phyloP scores from a whole-genome alignment of 2,888 invertebrate species.

The Agapostemon virescens region DNA sequence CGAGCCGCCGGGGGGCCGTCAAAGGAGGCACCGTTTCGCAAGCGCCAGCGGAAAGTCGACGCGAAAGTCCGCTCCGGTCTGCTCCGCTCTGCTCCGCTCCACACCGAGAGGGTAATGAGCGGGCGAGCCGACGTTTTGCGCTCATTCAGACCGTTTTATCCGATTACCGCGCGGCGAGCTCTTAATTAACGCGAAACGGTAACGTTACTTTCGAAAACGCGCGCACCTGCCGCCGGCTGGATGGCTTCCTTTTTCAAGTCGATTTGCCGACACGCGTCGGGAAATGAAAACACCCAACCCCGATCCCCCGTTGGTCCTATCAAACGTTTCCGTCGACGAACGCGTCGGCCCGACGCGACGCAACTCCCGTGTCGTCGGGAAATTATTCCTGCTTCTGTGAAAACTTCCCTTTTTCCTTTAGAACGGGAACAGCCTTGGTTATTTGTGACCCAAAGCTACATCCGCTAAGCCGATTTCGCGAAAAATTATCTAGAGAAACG shows the following conservation, averaged over 20 bases:
- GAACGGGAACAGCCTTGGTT: not conserved
- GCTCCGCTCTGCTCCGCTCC: not conserved
- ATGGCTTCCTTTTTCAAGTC: not conserved
- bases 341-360: not conserved
- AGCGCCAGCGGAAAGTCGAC: not conserved
- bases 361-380: not conserved
- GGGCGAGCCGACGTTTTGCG: slow-evolving; percentile 12
- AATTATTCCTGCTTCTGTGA: not conserved
- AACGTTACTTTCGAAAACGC: slow-evolving; percentile 20
- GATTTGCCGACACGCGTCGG: slow-evolving; percentile 2
- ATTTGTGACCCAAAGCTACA: not conserved
- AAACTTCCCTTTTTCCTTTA: not conserved
- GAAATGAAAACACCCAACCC: not conserved
- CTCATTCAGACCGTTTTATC: slow-evolving; percentile 17
- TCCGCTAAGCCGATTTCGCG: not conserved
- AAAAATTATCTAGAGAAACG: not conserved
- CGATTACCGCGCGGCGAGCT: slow-evolving; percentile 18
- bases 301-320: not conserved
- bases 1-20: not conserved
- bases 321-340: slow-evolving; percentile 2
- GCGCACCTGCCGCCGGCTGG: not conserved
- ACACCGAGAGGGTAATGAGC: slow-evolving; percentile 5
- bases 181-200: slow-evolving; percentile 30
- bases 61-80: not conserved
- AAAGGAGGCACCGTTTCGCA: slow-evolving; percentile 12